Evolutionary conservation across 1,140 invertebrate species (phyloP).

Genomic region (Brachionus calyciflorus): DNA sequence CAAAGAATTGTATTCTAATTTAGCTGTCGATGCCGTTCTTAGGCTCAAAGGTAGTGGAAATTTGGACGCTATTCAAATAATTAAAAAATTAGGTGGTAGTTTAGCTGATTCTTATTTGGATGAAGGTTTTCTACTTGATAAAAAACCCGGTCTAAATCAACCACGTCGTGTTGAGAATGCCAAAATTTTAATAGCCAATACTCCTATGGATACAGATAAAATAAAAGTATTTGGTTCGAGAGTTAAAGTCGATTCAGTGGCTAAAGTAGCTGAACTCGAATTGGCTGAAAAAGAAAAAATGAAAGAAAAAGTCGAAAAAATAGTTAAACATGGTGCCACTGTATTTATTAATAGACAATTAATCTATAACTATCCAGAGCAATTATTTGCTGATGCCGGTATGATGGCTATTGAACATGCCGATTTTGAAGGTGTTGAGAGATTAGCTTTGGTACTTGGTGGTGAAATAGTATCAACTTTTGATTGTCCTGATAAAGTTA

Average conservation of each 20-base stretch:
- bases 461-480: conserved; percentile 99
- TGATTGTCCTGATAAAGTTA: conserved; percentile 83
- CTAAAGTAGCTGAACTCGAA: conserved; percentile 96
- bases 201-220: conserved; percentile 99
- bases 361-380: conserved; percentile 99
- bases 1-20: conserved; percentile 90
- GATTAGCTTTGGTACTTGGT: conserved; percentile 90
- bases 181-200: conserved; percentile 97
- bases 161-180: conserved; percentile 86
- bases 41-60: conserved; percentile 80
- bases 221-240: conserved; percentile 96
- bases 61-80: conserved; percentile 92
- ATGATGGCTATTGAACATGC: conserved; percentile 99
- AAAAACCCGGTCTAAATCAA: conserved; percentile 86
- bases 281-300: conserved; percentile 98
- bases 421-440: conserved; percentile 98
- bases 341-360: conserved; percentile 98
- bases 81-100: conserved; percentile 89
- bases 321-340: conserved; percentile 89
- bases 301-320: conserved; percentile 98
- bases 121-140: conserved; percentile 93
- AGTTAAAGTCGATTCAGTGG: conserved; percentile 93
- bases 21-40: conserved; percentile 90
- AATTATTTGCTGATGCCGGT: conserved; percentile 94
- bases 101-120: conserved; percentile 93